Evolutionary conservation across 2,113 vertebrate genomes (phyloP).

Genomic region (Dendropsophus ebraccatus): DNA sequence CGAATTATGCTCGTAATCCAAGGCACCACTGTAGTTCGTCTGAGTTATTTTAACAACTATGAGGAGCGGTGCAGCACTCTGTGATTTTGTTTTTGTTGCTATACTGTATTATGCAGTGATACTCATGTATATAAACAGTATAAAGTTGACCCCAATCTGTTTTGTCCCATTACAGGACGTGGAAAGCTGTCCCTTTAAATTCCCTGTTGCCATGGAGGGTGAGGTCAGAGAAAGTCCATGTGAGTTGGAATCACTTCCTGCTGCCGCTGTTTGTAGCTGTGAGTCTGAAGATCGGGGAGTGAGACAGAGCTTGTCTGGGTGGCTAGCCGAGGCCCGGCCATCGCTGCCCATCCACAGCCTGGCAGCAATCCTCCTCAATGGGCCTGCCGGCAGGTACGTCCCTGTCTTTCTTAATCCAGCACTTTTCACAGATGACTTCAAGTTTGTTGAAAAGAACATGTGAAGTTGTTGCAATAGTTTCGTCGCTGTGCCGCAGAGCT

Average conservation of each 20-base stretch:
- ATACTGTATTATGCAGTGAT: background rate
- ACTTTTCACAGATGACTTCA: background rate
- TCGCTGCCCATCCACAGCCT: background rate
- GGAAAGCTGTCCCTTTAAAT: slow-evolving; percentile 66
- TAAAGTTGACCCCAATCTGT: background rate
- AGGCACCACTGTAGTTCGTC: too few relatives aligned
- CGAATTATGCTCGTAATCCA: too few relatives aligned
- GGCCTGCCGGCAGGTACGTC: slow-evolving; percentile 41
- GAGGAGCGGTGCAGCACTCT: too few relatives aligned
- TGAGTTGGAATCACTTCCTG: slow-evolving; percentile 64
- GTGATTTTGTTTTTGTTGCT: too few relatives aligned
- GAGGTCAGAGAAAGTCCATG: slow-evolving; percentile 72
- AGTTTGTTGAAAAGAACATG: background rate
- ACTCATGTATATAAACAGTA: too few relatives aligned
- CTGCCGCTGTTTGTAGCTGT: slow-evolving; percentile 47
- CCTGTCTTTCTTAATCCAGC: background rate
- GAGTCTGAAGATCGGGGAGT: slow-evolving; percentile 42
- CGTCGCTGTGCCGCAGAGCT: background rate
- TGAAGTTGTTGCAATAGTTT: background rate
- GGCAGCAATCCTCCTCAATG: background rate
- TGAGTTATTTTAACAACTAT: too few relatives aligned
- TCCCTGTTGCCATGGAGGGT: slow-evolving; percentile 66
- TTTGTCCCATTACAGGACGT: slow-evolving; percentile 14
- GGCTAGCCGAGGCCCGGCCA: slow-evolving; percentile 28
- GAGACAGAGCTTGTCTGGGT: slow-evolving; percentile 43